Base-by-base conservation (phyloP, 1,140 invertebrate genomes). In the Drosophila ambigua region DNA sequence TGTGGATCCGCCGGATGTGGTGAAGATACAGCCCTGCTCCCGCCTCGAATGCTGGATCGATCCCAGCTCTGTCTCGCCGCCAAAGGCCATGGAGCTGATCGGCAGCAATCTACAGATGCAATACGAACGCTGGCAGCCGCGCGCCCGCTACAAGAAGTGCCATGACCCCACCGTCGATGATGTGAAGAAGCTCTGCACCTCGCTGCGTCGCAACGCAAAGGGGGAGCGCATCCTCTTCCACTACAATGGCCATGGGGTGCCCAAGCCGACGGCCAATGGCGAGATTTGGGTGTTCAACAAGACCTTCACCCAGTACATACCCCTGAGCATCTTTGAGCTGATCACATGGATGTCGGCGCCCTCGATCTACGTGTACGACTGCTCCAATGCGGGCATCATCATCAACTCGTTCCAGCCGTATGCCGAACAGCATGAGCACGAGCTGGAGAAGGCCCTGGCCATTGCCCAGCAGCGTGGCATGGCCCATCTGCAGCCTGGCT, bases 221-320 rank as follows among this genome's bases (percentile, higher is more conserved):
- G 99, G 99, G 81, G 99, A 99, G 91, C 94, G 99, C 78, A 98
- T 99, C 23, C 93, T 99, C 5, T 99, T 99, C 93, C 99, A 99
- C 93, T 99, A 99, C 91, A 99, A 99, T 93, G 99, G 99, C 0
- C 99, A 99, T 93, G 99, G 99, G 48, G 99, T 99, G 54, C 99
- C 99, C 44, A 97, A 97, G 93, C 99, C 99, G 39, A 99, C 99
- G 7, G 94, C 95, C 28, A 99, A 99, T 93, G 99, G 99, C 11
- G 99, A 99, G 95, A 98, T 99, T 87, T 99, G 99, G 99, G 98
- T 99, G 4, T 99, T 99, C 92, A 99, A 99, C 93, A 93, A 98
- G 95, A 97, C 95, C 62, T 99, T 98, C 92, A 99, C 98, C 0
- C 98, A 99, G 93, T 99, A 99, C 93, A 99, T 99, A 93, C 99